Evolutionary conservation across 1,140 invertebrate species (phyloP).

Genomic region (Apis dorsata): DNA sequence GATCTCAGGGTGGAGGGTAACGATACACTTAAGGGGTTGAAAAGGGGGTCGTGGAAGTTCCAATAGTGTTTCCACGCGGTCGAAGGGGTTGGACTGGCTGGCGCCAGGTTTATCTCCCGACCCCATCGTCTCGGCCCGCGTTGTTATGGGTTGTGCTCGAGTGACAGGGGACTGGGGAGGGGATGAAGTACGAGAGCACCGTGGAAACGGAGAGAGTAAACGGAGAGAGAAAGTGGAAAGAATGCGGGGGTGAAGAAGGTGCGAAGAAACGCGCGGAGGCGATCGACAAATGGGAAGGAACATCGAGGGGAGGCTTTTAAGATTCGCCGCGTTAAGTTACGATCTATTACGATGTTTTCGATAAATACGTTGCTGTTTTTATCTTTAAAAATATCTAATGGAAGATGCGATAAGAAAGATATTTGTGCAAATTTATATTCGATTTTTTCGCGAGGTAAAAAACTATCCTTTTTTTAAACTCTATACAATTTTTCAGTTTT

Average conservation of each 20-base stretch:
- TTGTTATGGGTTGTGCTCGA: constrained; percentile 62
- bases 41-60: constrained; percentile 27
- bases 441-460: too few species aligned
- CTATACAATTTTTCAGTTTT: too few species aligned
- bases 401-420: too few species aligned
- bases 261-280: background rate
- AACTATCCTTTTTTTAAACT: too few species aligned
- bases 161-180: background rate
- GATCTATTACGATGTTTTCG: background rate
- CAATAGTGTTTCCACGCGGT: constrained; percentile 28
- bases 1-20: background rate
- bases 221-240: background rate
- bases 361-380: background rate
- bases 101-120: constrained; percentile 72
- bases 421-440: too few species aligned
- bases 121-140: constrained; percentile 66
- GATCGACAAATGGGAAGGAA: background rate
- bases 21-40: background rate
- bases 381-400: background rate
- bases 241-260: background rate
- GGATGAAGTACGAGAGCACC: constrained; percentile 11
- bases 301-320: background rate
- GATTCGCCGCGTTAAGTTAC: background rate
- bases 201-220: background rate
- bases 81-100: constrained; percentile 66